Conservation (phyloP, 2,797 vertebrate genomes). For the Helarctos malayanus region DNA sequence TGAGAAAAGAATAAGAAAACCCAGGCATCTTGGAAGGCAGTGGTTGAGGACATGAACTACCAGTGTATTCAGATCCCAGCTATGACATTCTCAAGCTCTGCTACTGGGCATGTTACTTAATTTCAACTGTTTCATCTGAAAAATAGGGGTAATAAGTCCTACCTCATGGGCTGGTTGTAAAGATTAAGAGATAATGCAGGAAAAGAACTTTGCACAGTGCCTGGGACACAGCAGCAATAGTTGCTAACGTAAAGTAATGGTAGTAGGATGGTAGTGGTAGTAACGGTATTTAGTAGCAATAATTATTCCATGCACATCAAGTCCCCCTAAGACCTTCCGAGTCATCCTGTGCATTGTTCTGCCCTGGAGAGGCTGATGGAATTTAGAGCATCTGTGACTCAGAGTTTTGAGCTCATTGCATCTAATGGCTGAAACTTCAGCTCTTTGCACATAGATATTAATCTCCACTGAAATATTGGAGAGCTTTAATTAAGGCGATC, state of each 20-base stretch:
- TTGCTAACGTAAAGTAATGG: not conserved
- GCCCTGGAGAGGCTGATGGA: not conserved
- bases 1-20: not conserved
- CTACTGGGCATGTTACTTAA: not conserved
- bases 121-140: not conserved
- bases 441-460: conserved; percentile 84
- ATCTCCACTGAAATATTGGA: conserved; percentile 84
- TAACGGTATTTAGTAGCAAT: not conserved
- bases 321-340: not conserved
- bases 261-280: not conserved
- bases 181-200: not conserved
- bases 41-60: not conserved
- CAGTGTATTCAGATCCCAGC: not conserved
- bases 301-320: not conserved
- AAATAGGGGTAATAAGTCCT: not conserved
- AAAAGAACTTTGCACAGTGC: not conserved
- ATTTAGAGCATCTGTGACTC: not conserved
- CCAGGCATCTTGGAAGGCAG: not conserved
- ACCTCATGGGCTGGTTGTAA: not conserved
- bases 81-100: not conserved
- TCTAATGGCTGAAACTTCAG: conserved; percentile 77
- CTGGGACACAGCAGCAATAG: not conserved
- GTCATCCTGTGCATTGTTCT: not conserved
- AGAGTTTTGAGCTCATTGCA: not conserved
- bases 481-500: conserved; percentile 84